phyloP scores from a whole-genome alignment of 2,888 invertebrate species.

The Formica aserva region DNA sequence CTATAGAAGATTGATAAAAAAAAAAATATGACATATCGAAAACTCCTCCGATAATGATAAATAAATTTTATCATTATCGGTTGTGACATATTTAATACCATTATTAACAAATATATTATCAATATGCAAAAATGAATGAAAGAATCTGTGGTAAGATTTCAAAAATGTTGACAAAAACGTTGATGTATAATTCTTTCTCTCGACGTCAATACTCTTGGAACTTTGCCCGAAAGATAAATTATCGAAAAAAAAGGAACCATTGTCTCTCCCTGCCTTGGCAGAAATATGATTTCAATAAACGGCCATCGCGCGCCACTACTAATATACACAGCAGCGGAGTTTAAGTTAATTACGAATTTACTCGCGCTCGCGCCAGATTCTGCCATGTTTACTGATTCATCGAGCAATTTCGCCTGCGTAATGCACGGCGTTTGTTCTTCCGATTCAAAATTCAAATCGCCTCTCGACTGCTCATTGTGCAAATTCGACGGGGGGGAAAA shows the following conservation, averaged over 20 bases:
- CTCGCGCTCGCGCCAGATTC: constrained; percentile 35
- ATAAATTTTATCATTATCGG: background rate
- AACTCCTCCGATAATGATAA: background rate
- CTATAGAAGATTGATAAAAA: background rate
- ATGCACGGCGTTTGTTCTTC: constrained; percentile 54
- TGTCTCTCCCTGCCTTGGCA: background rate
- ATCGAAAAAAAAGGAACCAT: background rate
- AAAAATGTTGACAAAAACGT: background rate
- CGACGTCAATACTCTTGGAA: background rate
- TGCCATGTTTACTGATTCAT: constrained; percentile 64
- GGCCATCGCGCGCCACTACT: constrained; percentile 3
- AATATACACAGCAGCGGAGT: constrained; percentile 28
- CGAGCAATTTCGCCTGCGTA: constrained; percentile 51
- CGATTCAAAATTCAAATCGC: constrained; percentile 50
- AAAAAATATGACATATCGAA: background rate
- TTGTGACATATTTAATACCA: background rate
- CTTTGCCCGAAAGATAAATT: background rate
- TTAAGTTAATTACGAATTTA: constrained; percentile 66
- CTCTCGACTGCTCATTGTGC: constrained; percentile 26
- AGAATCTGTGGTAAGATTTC: background rate
- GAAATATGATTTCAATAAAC: constrained; percentile 68
- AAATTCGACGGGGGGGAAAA: background rate
- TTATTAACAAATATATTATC: background rate
- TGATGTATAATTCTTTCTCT: background rate
- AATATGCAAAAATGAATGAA: background rate